Evolutionary conservation across 2,113 vertebrate genomes (phyloP).

Genomic region (Probosciger aterrimus): DNA sequence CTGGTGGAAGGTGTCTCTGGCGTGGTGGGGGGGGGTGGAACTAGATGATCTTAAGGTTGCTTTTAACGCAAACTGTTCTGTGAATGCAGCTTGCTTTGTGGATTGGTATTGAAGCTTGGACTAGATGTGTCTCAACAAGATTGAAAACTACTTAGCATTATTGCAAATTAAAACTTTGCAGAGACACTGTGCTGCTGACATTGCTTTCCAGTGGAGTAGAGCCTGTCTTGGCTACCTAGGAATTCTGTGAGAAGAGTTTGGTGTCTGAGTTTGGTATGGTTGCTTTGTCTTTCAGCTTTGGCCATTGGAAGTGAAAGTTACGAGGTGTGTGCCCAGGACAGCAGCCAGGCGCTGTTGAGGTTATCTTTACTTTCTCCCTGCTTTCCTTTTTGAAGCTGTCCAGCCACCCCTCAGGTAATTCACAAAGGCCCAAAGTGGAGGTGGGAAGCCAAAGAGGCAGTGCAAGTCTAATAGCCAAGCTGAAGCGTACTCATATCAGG

Average conservation of each 20-base stretch:
- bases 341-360: not conserved
- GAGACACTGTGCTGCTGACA: not conserved
- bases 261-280: not conserved
- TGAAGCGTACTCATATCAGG: not conserved
- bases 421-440: not conserved
- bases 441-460: not conserved
- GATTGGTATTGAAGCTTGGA: not conserved
- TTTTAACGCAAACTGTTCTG: not conserved
- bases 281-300: not conserved
- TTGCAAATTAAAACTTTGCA: not conserved
- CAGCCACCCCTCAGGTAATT: not conserved
- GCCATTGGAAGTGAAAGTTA: not conserved
- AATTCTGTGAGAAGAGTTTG: not conserved
- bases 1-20: not conserved
- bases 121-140: not conserved
- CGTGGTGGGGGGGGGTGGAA: not conserved
- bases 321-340: not conserved
- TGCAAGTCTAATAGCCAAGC: fast-evolving
- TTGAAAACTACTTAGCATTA: not conserved
- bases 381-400: not conserved
- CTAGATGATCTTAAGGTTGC: not conserved
- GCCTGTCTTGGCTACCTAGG: not conserved
- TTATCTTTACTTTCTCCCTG: not conserved
- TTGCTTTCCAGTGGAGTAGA: not conserved
- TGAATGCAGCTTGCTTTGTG: not conserved